A percentile compares a stretch with the other conserved stretches of the same genome.
Evolutionary conservation across 2,797 vertebrate genomes (phyloP).

Genomic region (Margarornis squamiger): DNA sequence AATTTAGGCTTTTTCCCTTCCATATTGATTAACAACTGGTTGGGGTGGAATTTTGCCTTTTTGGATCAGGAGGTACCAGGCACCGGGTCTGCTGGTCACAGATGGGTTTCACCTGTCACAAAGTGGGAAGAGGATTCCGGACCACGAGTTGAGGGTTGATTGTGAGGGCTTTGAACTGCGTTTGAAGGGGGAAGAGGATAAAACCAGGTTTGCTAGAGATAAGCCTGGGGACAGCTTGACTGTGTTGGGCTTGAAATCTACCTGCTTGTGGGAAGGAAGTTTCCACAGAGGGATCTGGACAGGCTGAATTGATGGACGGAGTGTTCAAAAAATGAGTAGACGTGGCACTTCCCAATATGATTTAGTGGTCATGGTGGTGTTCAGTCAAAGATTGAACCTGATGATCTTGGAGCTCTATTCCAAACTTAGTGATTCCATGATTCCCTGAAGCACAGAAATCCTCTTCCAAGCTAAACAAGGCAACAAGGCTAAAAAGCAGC

Average conservation of each 20-base stretch:
- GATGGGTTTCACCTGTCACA: background rate
- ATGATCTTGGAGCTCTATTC: background rate
- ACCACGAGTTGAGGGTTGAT: background rate
- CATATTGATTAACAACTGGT: background rate
- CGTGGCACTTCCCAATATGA: background rate
- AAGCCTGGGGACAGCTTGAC: too few species aligned
- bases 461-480: background rate
- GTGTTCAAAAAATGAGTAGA: background rate
- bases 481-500: background rate
- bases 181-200: background rate
- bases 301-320: background rate
- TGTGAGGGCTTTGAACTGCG: accelerated
- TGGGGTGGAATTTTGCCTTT: background rate
- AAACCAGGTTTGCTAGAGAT: background rate
- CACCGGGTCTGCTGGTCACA: background rate
- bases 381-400: accelerated
- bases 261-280: background rate
- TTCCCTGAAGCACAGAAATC: background rate
- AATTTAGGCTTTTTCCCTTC: background rate
- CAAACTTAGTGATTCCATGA: background rate
- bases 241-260: background rate
- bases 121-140: accelerated
- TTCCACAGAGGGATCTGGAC: background rate
- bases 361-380: background rate
- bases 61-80: background rate